Conservation (phyloP, 2,888 invertebrate genomes). For the Agriopis marginaria region DNA sequence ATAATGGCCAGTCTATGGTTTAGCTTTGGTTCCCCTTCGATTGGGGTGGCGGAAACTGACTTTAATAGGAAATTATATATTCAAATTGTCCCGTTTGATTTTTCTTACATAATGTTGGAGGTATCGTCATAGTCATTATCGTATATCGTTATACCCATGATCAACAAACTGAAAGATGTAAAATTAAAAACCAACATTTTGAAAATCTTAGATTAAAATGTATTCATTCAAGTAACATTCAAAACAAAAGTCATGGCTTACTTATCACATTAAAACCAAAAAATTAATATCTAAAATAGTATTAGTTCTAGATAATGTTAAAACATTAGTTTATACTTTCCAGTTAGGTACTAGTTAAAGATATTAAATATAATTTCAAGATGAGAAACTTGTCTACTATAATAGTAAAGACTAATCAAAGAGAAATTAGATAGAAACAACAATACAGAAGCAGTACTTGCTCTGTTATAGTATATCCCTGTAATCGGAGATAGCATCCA, state of each 20-base stretch:
- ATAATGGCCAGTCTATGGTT: slow-evolving; percentile 55
- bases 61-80: slow-evolving; percentile 14
- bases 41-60: slow-evolving; percentile 28
- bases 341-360: too few species aligned
- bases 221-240: too few species aligned
- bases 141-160: too few species aligned
- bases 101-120: neutral
- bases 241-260: too few species aligned
- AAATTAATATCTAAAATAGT: too few species aligned
- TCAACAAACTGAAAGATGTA: neutral
- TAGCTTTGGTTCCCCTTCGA: slow-evolving; percentile 38
- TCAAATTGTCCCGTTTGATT: neutral
- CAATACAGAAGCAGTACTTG: neutral
- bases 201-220: too few species aligned
- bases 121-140: neutral
- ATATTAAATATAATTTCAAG: too few species aligned
- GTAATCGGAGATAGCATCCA: slow-evolving; percentile 62
- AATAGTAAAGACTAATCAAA: slow-evolving; percentile 6
- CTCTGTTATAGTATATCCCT: slow-evolving; percentile 27
- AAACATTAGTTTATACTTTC: too few species aligned
- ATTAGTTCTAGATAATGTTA: too few species aligned
- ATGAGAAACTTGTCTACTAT: too few species aligned
- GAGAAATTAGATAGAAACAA: slow-evolving; percentile 21
- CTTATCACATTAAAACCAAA: too few species aligned
- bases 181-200: too few species aligned